Conservation (phyloP, 2,888 invertebrate species). For the Pachycephus smyrnensis region DNA sequence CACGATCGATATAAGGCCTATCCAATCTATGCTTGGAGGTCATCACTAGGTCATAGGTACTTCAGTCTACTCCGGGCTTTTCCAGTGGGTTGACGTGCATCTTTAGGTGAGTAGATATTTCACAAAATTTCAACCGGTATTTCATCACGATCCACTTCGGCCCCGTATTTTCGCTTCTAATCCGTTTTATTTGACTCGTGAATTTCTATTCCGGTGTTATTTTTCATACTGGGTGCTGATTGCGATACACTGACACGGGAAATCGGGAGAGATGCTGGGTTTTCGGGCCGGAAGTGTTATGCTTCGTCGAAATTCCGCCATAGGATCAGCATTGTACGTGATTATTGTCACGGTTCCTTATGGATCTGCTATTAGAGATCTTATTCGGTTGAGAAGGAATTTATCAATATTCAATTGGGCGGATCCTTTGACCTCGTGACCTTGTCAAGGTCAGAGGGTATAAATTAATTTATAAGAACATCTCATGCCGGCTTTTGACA, state of each 20-base stretch:
- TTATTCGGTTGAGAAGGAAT: slow-evolving; percentile 19
- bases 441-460: slow-evolving; percentile 15
- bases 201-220: slow-evolving; percentile 8
- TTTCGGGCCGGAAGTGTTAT: slow-evolving; percentile 41
- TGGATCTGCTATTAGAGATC: slow-evolving; percentile 31
- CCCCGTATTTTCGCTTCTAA: not conserved
- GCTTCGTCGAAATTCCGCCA: slow-evolving; percentile 36
- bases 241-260: slow-evolving; percentile 9
- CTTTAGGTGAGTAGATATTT: slow-evolving; percentile 46
- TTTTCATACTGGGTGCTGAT: slow-evolving; percentile 7
- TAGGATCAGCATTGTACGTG: slow-evolving; percentile 22
- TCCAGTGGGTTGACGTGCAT: slow-evolving; percentile 41
- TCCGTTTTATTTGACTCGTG: not conserved
- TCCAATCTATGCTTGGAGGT: slow-evolving; percentile 40
- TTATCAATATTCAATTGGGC: slow-evolving; percentile 11
- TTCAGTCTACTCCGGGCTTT: slow-evolving; percentile 55
- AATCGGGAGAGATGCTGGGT: slow-evolving; percentile 36
- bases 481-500: not conserved
- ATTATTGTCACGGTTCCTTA: not conserved
- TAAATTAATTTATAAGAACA: not conserved
- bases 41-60: slow-evolving; percentile 50
- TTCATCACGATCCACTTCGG: slow-evolving; percentile 6
- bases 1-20: slow-evolving; percentile 31
- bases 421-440: slow-evolving; percentile 1
- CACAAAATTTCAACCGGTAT: slow-evolving; percentile 13